A percentile compares a stretch with the other conserved stretches of the same genome.
Evolutionary conservation across 35 echinoderm and acorn worm species (phyloP).

Genomic region (Patiria miniata): DNA sequence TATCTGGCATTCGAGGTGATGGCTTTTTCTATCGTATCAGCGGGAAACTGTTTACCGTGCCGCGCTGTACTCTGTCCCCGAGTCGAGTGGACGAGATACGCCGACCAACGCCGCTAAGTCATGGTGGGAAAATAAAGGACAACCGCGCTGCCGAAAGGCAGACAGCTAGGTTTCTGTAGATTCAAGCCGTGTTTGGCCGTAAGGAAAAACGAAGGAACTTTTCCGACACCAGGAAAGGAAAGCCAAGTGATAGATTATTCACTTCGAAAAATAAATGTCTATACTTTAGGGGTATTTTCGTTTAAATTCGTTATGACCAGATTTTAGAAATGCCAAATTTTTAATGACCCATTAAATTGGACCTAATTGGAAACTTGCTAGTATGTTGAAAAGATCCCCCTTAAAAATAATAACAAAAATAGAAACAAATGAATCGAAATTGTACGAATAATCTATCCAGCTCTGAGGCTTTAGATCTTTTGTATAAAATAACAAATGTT

Average conservation of each 20-base stretch:
- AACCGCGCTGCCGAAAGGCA: neutral
- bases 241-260: neutral
- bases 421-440: too few relatives aligned
- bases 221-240: neutral
- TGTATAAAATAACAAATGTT: too few relatives aligned
- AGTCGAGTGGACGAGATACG: neutral
- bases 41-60: slow-evolving; percentile 18
- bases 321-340: too few relatives aligned
- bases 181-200: neutral
- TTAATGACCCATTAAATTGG: too few relatives aligned
- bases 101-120: neutral
- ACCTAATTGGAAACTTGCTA: too few relatives aligned
- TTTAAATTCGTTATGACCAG: too few relatives aligned
- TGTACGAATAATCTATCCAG: too few relatives aligned
- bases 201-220: neutral
- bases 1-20: neutral
- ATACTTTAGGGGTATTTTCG: too few relatives aligned
- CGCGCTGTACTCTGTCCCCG: neutral
- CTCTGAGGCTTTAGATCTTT: too few relatives aligned
- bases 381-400: too few relatives aligned
- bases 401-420: too few relatives aligned
- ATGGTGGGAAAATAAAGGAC: neutral
- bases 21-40: slow-evolving; percentile 11
- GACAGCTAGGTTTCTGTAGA: neutral
- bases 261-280: too few relatives aligned